Evolutionary conservation across 2,797 vertebrate species (phyloP), one percentile per base, ranked within the genome.

Genomic region (Lerista edwardsae): DNA sequence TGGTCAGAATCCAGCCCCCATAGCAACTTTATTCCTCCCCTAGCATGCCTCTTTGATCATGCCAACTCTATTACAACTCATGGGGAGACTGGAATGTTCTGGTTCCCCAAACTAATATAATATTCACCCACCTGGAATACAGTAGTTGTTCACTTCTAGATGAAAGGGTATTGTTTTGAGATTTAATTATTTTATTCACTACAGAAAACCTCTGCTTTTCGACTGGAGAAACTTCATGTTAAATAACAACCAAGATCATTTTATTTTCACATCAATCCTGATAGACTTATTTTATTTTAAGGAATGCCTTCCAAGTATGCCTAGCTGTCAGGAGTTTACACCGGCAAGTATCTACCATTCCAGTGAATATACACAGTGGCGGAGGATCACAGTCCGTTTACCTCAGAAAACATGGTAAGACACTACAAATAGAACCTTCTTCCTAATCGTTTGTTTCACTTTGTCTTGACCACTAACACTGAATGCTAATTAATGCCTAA

Each of bases 261-360:
- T 6, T 75, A 36, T 27, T 27, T 79, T 74, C 27, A 14, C 61
- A 10, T 76, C 90, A 78, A 91, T 74, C 80, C 69, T 90, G 11
- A 1, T 92, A 90, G 64, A 67, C 82, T 90, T 93, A 7, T 78
- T 72, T 94, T 80, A 76, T 85, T 89, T 91, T 79, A 89, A 99
- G 99, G 98, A 98, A 90, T 99, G 99, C 92, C 97, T 99, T 91
- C 99, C 99, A 62, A 98, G 99, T 86, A 99, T 99, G 98, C 98
- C 99, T 0, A 99, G 98, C 94, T 99, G 99, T 92, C 97, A 97
- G 68, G 99, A 99, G 95, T 99, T 99, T 89, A 99, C 98, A 59
- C 97, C 98, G 59, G 97, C 98, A 89, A 99, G 99, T 91, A 96
- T 99, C 89, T 99, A 98, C 94, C 98, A 99, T 86, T 98, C 98